Conservation (phyloP, 2,797 vertebrate species). For the Pangasius sanitwongsei region DNA sequence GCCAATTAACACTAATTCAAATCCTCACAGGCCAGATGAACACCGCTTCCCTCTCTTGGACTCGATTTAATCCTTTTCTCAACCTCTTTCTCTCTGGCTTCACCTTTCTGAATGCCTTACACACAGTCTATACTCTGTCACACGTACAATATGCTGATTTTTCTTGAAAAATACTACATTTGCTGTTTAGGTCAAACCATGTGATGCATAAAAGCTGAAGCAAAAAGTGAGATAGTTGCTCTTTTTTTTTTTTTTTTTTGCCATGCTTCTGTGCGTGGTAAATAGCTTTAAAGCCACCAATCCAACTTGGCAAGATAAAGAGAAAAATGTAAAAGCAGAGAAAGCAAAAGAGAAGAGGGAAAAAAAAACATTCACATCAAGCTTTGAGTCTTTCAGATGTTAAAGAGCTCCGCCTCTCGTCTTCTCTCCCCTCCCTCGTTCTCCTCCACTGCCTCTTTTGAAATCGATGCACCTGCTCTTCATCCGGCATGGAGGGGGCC, state of each 20-base stretch:
- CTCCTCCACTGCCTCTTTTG: conserved; percentile 42
- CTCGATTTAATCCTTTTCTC: conserved; percentile 52
- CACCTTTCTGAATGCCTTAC: conserved; percentile 36
- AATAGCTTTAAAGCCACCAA: conserved; percentile 16
- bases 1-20: conserved; percentile 83
- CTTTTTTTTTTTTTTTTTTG: not conserved
- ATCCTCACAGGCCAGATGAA: conserved; percentile 65
- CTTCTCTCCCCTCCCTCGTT: conserved; percentile 31
- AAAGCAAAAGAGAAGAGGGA: conserved; percentile 21
- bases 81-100: conserved; percentile 54
- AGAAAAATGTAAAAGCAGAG: conserved; percentile 11
- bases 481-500: not conserved
- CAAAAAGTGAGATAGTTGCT: conserved; percentile 3
- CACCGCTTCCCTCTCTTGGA: conserved; percentile 60
- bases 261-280: conserved; percentile 27
- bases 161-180: not conserved
- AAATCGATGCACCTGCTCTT: conserved; percentile 53
- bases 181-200: not conserved
- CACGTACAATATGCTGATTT: conserved; percentile 16
- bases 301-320: not conserved
- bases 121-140: not conserved
- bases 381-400: conserved; percentile 58
- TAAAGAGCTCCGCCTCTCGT: conserved; percentile 37
- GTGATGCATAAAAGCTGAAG: conserved; percentile 30
- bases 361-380: conserved; percentile 46